These are phyloP conservation scores for Phrynocephalus vlangalii DNA, from an alignment of 2,797 vertebrate genomes.

Conservation along the genomic window DNA sequence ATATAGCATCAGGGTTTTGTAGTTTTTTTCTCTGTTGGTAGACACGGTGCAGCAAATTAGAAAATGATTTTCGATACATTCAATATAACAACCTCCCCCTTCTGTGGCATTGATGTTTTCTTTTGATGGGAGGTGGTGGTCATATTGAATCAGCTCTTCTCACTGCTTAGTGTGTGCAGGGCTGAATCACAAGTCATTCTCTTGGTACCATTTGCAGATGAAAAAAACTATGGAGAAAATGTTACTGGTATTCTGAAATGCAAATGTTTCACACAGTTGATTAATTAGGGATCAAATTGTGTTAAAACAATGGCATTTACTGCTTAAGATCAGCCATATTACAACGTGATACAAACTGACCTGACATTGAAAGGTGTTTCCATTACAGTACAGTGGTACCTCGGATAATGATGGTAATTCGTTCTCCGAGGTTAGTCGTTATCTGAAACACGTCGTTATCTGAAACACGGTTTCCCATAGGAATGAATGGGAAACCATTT, in stretches of 20 bases:
- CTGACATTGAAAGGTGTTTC: not conserved
- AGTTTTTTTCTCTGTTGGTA: not conserved
- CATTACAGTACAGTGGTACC: no score
- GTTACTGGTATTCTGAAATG: conserved; percentile 15
- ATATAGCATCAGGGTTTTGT: not conserved
- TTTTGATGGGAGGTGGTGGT: not conserved
- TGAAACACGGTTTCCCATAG: no score
- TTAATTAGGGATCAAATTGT: conserved; percentile 52
- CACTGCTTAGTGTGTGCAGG: not conserved
- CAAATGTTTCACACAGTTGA: conserved; percentile 18
- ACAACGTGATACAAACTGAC: not conserved
- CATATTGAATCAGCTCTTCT: not conserved
- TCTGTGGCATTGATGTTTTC: no score
- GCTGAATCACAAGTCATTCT: not conserved
- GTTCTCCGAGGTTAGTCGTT: no score
- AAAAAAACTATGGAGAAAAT: not conserved
- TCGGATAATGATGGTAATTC: no score
- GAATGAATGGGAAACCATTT: no score
- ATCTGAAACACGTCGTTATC: no score
- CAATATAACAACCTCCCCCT: no score
- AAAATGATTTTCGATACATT: no score
- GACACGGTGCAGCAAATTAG: no score
- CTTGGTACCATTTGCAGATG: not conserved
- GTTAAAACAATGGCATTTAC: conserved; percentile 38
- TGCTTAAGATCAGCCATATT: not conserved